Base-by-base conservation (phyloP, 2,888 invertebrate species). In the Eumerus sabulonum region DNA sequence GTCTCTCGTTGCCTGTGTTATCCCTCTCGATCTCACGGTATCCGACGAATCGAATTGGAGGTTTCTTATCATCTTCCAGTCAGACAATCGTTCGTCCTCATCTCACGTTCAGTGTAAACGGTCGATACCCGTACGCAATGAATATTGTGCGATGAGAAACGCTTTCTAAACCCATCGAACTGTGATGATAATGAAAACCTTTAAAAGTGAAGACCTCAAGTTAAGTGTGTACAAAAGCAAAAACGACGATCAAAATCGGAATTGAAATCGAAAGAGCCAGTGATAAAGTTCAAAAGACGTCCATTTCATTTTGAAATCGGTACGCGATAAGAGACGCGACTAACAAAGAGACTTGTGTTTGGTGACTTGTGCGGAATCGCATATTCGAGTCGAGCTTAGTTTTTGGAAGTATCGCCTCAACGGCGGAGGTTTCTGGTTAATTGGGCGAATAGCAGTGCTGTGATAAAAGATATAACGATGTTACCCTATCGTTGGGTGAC, bases 401-500 rank as follows among this genome's bases (percentile, higher is more conserved):
- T 68, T 68, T 62, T 44, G 7, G 38, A 60, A 60, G 64, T 19
- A 57, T 66, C 42, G 17, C 40, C 27, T 62, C 66, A 54, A 27
- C 27, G 47, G 71, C 51, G 56, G 54, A 60, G 16, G 42, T 60
- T 16, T 45, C 70, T 53, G n/a, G 19, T 27, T 27, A 27, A 27
- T 4, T 27, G 27, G 7, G 27, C 7, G 16, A 40, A 51, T 51
- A 44, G 42, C n/a, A 38, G 70, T 62, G 67, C 56, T 76, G 68
- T 64, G 64, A 68, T 74, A 74, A 56, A 19, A 68, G 42, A 50
- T 54, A 27, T 4, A 72, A 83, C 84, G 83, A 88, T 88, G 88
- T 82, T 86, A 85, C 85, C 87, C 87, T 84, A 86, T 82, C 84
- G 83, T 77, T 87, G 87, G 88, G 87, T 85, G 81, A 70, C 84